Evolutionary conservation across 2,113 vertebrate species (phyloP).

Genomic region (Ursus arctos): DNA sequence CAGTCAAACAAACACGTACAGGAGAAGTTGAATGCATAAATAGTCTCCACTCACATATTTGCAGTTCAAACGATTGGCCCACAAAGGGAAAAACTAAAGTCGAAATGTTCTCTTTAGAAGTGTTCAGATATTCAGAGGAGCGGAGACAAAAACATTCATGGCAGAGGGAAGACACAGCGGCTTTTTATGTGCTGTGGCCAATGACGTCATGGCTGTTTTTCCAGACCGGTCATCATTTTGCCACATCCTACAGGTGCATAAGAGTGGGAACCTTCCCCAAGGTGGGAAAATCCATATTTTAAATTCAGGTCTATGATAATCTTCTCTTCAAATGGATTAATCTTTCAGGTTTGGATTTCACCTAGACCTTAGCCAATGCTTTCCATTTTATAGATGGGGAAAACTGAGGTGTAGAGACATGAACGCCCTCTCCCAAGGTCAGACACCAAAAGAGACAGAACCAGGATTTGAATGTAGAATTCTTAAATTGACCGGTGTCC

Average conservation of each 20-base stretch:
- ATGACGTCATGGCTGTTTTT: background rate
- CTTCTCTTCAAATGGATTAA: background rate
- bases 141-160: slow-evolving; percentile 1
- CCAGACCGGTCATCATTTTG: background rate
- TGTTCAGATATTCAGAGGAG: slow-evolving; percentile 22
- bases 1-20: slow-evolving; percentile 73
- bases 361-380: background rate
- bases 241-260: background rate
- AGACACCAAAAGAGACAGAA: background rate
- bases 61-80: slow-evolving; percentile 79
- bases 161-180: background rate
- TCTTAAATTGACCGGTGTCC: background rate
- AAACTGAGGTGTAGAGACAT: background rate
- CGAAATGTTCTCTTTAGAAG: slow-evolving; percentile 57
- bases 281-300: background rate
- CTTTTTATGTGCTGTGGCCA: rapidly evolving
- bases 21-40: slow-evolving; percentile 67
- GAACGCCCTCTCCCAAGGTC: background rate
- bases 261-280: background rate
- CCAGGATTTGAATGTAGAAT: background rate
- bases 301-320: background rate
- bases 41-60: slow-evolving; percentile 67
- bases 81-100: slow-evolving; percentile 44
- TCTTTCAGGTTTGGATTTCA: slow-evolving; percentile 27
- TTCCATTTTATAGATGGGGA: background rate